phyloP scores from a whole-genome alignment of 2,797 vertebrate genomes.

The Dromococcyx pavoninus region DNA sequence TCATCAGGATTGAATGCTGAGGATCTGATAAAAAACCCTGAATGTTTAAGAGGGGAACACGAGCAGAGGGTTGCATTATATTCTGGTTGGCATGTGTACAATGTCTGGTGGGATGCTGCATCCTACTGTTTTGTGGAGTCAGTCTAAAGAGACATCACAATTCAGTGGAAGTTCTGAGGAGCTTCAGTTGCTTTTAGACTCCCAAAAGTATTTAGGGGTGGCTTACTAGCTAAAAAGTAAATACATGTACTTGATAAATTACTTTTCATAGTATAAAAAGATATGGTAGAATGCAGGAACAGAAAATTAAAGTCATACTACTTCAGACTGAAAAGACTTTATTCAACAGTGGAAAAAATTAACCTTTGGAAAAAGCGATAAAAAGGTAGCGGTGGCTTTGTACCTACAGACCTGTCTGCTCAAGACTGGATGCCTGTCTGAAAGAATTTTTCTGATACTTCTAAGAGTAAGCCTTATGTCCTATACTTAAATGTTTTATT shows the following conservation, averaged over 20 bases:
- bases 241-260: background rate
- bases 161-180: background rate
- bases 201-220: background rate
- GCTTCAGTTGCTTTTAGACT: background rate
- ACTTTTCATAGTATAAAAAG: background rate
- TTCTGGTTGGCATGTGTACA: background rate
- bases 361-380: background rate
- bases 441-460: constrained; percentile 6
- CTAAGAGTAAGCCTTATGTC: background rate
- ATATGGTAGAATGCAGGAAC: background rate
- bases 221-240: background rate
- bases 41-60: background rate
- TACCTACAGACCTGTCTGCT: background rate
- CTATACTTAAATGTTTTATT: background rate
- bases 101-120: background rate
- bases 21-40: background rate
- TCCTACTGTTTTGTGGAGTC: background rate
- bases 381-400: background rate
- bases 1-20: background rate
- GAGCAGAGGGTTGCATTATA: fast-evolving
- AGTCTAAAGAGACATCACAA: background rate
- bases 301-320: background rate
- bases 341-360: background rate
- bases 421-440: background rate
- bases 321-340: background rate